Conservation (phyloP, 2,888 invertebrate species). For the Thera obeliscata region DNA sequence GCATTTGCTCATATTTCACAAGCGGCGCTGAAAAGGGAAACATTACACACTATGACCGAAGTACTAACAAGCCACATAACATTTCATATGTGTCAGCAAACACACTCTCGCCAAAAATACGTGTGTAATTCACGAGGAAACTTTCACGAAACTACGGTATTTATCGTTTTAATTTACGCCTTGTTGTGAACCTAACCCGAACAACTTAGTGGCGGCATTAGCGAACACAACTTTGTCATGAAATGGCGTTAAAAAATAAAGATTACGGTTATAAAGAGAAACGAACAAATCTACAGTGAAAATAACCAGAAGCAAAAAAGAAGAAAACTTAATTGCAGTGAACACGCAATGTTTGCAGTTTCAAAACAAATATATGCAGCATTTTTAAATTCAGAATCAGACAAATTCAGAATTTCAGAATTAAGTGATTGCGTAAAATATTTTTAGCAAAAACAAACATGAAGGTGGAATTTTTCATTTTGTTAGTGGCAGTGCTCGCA, state of each 20-base stretch:
- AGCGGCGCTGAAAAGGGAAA: slow-evolving; percentile 20
- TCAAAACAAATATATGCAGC: background rate
- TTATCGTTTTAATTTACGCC: slow-evolving; percentile 50
- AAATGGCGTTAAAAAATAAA: slow-evolving; percentile 30
- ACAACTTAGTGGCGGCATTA: slow-evolving; percentile 32
- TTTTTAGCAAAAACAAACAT: slow-evolving; percentile 22
- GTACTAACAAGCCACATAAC: slow-evolving; percentile 17
- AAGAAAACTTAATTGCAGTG: background rate
- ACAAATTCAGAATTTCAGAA: background rate
- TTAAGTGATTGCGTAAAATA: background rate
- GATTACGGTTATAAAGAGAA: background rate
- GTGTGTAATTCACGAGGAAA: slow-evolving; percentile 40
- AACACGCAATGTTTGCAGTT: background rate
- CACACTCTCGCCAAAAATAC: slow-evolving; percentile 42
- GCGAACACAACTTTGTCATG: slow-evolving; percentile 22
- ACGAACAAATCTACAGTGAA: background rate
- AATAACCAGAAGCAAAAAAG: background rate
- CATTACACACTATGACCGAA: slow-evolving; percentile 16
- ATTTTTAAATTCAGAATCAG: background rate
- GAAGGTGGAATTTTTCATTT: slow-evolving; percentile 33
- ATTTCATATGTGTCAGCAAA: slow-evolving; percentile 42
- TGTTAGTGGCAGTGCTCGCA: slow-evolving; percentile 33
- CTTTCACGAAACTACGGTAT: slow-evolving; percentile 50
- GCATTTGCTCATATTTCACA: slow-evolving; percentile 5
- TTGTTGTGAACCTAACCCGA: slow-evolving; percentile 23